These are phyloP conservation scores for Babyrousa celebensis DNA, from an alignment of 2,797 vertebrate genomes.

Conservation along the genomic window DNA sequence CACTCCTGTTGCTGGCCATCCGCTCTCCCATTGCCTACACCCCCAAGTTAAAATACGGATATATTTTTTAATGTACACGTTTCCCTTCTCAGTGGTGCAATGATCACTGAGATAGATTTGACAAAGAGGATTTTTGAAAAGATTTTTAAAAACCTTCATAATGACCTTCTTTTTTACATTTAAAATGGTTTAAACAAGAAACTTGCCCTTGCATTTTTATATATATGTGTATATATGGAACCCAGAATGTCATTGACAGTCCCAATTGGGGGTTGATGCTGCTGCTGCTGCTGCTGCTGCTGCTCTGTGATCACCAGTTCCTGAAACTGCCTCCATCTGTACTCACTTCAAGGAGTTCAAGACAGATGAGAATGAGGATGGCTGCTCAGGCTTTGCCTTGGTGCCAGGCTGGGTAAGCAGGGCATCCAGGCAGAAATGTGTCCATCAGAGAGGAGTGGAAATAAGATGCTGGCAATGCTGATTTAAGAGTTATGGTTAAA, in stretches of 20 bases:
- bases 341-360: background rate
- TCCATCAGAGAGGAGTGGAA: background rate
- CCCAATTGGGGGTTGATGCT: no score
- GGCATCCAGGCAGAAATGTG: background rate
- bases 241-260: no score
- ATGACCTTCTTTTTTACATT: background rate
- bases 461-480: background rate
- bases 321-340: background rate
- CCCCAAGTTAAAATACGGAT: conserved; percentile 42
- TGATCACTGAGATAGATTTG: conserved; percentile 47
- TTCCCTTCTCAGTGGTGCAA: conserved; percentile 33
- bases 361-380: background rate
- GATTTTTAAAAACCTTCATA: background rate
- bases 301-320: background rate
- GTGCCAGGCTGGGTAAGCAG: background rate
- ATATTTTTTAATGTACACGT: background rate
- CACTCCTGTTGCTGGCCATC: background rate
- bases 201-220: background rate
- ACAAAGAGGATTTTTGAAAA: conserved; percentile 27
- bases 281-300: no score
- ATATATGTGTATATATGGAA: background rate
- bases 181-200: background rate
- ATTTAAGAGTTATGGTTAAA: background rate
- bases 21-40: background rate
- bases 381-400: background rate